These are phyloP conservation scores for Calephelis perditalis DNA, from an alignment of 2,888 invertebrate species.

Conservation along the genomic window DNA sequence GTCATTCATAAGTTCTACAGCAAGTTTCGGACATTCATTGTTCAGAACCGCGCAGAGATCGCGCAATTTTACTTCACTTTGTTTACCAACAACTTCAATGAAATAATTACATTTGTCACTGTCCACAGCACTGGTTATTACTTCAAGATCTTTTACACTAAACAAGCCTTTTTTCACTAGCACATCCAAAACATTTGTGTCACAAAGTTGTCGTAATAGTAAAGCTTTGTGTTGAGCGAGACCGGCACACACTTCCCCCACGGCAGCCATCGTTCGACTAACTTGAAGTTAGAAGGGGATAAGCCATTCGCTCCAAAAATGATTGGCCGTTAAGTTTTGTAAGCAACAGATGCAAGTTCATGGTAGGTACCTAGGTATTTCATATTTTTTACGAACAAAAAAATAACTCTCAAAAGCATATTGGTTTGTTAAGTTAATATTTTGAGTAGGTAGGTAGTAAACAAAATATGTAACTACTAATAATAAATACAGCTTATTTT, in stretches of 20 bases:
- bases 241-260: constrained; percentile 77
- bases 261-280: constrained; percentile 73
- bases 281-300: constrained; percentile 31
- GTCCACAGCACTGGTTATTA: constrained; percentile 62
- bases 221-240: constrained; percentile 80
- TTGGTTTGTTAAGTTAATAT: too few relatives aligned
- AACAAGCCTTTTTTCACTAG: constrained; percentile 82
- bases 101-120: constrained; percentile 78
- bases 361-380: constrained; percentile 19
- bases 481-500: too few relatives aligned
- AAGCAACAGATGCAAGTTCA: constrained; percentile 40
- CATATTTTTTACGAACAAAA: constrained; percentile 1
- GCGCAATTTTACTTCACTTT: constrained; percentile 78
- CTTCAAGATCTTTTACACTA: constrained; percentile 79
- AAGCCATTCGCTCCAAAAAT: constrained; percentile 34
- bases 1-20: constrained; percentile 80
- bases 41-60: constrained; percentile 80
- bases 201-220: constrained; percentile 79
- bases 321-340: constrained; percentile 35
- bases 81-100: constrained; percentile 80
- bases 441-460: too few relatives aligned
- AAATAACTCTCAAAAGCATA: too few relatives aligned
- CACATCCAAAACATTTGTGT: constrained; percentile 80
- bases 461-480: too few relatives aligned
- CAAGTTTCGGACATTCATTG: constrained; percentile 80